phyloP scores from a whole-genome alignment of 2,797 vertebrate genomes.

The Sebastes steindachneri region DNA sequence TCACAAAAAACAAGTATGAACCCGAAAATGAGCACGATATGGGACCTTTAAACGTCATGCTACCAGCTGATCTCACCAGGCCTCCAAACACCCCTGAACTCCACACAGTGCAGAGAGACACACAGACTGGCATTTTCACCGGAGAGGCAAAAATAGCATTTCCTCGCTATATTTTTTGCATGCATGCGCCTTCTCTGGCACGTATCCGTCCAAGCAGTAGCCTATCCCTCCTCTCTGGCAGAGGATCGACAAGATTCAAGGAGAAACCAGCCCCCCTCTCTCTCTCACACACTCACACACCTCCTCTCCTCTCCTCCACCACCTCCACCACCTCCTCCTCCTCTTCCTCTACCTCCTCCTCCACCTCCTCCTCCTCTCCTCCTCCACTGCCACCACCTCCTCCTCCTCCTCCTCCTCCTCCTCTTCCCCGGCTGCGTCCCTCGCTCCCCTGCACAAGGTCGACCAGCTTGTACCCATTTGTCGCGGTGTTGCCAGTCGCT shows the following conservation, averaged over 20 bases:
- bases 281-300: not conserved
- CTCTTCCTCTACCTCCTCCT: not conserved
- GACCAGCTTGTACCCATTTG: slow-evolving; percentile 69
- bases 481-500: slow-evolving; percentile 61
- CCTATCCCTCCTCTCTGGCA: slow-evolving; percentile 45
- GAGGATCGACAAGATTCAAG: slow-evolving; percentile 65
- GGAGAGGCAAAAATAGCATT: slow-evolving; percentile 70
- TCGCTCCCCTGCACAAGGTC: slow-evolving; percentile 77
- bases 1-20: no score
- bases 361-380: not conserved
- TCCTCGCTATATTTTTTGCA: slow-evolving; percentile 56
- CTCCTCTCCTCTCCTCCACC: not conserved
- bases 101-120: slow-evolving; percentile 2
- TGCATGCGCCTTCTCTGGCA: slow-evolving; percentile 63
- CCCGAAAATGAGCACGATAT: no score
- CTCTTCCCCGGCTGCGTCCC: slow-evolving; percentile 59
- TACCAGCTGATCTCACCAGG: slow-evolving; percentile 52
- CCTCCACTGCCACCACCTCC: not conserved
- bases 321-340: not conserved
- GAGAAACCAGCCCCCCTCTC: slow-evolving; percentile 41
- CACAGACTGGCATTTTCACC: slow-evolving; percentile 39
- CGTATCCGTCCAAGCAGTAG: slow-evolving; percentile 43
- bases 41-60: not conserved
- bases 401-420: not conserved
- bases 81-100: slow-evolving; percentile 44